Evolutionary conservation across 2,797 vertebrate genomes (phyloP), one percentile per base, ranked within the genome.

Genomic region (Threskiornis aethiopicus): DNA sequence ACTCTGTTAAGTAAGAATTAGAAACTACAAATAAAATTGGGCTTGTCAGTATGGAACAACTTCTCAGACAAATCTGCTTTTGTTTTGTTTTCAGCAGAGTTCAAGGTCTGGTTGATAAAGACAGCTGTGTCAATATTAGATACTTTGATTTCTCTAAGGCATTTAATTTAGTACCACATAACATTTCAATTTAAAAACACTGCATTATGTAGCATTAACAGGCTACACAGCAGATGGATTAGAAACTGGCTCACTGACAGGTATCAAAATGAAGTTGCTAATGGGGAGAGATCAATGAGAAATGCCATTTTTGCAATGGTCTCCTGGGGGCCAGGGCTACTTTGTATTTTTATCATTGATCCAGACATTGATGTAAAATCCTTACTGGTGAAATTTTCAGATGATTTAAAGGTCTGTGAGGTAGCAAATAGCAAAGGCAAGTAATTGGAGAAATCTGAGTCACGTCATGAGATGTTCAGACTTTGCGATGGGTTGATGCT

Each of bases 251-350:
- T 94, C 10, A 9, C 78, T 94, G 90, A 82, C 79, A 85, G 87
- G 42, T 96, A 58, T 90, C 55, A 93, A 91, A 87, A 91, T 88
- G 59, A 85, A 87, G 72, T 73, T 88, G 55, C 69, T 95, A 85
- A 93, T 91, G 71, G 55, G 42, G 47, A 93, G 76, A 94, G 72
- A 95, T 96, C 88, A 77, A 84, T 93, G 44, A 91, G 54, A 85
- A 86, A 80, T 88, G 61, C 17, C 22, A 54, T 79, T 79, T 89
- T 80, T 65, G 26, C 2, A 1, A 16, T 62, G 17, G n/a, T 76
- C 51, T 90, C 59, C 22, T 58, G 44, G 10, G 54, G 39, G 14
- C 35, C 5, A 18, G 42, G 11, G 9, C n/a, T 70, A 31, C 51
- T 94, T 87, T 16, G 18, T 85, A 62, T 83, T 92, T 96, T 88